Conservation (phyloP, 2,113 vertebrate genomes). For the Orycteropus afer region DNA sequence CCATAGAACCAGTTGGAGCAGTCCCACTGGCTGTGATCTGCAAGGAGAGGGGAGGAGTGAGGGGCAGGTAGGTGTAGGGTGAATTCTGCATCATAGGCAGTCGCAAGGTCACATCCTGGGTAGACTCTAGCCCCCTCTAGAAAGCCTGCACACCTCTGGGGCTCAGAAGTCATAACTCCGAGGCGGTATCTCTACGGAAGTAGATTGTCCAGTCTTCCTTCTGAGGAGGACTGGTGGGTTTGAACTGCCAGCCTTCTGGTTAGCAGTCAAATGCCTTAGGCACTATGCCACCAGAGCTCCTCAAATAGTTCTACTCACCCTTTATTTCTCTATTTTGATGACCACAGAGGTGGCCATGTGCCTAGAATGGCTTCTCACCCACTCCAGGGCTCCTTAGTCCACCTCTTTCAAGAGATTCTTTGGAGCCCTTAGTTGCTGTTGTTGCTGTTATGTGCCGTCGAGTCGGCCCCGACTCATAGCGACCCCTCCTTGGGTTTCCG, state of each 20-base stretch:
- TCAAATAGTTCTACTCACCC: background rate
- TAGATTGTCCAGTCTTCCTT: too few species aligned
- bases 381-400: background rate
- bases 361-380: background rate
- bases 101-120: background rate
- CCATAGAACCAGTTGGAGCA: slow-evolving; percentile 90
- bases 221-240: too few species aligned
- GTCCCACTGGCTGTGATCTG: slow-evolving; percentile 88
- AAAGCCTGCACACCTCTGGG: background rate
- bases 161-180: background rate
- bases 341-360: background rate
- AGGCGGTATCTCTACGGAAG: too few species aligned
- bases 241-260: too few species aligned
- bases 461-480: too few species aligned
- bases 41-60: background rate
- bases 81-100: background rate
- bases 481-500: too few species aligned
- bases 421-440: background rate
- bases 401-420: background rate
- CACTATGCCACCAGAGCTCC: too few species aligned
- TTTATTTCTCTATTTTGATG: background rate
- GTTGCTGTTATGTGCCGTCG: too few species aligned
- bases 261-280: too few species aligned
- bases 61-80: background rate
- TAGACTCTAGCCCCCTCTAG: background rate